Evolutionary conservation across 2,797 vertebrate species (phyloP).

Genomic region (Pangasius djambal): DNA sequence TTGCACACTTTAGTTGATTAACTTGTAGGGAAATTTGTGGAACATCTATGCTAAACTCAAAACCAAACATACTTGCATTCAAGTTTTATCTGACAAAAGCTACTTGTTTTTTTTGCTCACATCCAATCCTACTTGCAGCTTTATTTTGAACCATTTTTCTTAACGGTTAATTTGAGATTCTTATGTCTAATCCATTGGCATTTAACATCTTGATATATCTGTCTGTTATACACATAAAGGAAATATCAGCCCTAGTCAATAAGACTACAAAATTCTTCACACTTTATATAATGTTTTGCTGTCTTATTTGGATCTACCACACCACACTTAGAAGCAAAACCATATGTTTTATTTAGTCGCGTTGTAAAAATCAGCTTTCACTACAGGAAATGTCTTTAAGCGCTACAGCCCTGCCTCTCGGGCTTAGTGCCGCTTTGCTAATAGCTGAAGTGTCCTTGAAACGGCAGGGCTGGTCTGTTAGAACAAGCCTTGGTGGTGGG

Average conservation of each 20-base stretch:
- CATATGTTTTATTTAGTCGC: background rate
- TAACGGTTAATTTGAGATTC: background rate
- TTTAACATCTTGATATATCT: background rate
- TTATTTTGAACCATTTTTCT: background rate
- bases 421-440: conserved; percentile 3
- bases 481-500: conserved; percentile 27
- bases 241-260: background rate
- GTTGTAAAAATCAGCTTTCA: background rate
- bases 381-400: background rate
- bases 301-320: background rate
- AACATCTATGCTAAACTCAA: background rate
- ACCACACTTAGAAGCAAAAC: background rate
- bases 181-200: background rate
- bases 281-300: background rate
- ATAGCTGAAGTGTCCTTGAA: conserved; percentile 45
- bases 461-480: conserved; percentile 55
- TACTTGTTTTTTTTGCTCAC: background rate
- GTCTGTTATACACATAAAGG: background rate
- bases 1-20: background rate
- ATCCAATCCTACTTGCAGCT: background rate
- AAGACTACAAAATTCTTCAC: background rate
- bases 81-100: background rate
- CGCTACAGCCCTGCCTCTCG: background rate
- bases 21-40: background rate
- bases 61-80: background rate